Conservation (phyloP, 2,888 invertebrate species). For the Amphimallon solstitiale region DNA sequence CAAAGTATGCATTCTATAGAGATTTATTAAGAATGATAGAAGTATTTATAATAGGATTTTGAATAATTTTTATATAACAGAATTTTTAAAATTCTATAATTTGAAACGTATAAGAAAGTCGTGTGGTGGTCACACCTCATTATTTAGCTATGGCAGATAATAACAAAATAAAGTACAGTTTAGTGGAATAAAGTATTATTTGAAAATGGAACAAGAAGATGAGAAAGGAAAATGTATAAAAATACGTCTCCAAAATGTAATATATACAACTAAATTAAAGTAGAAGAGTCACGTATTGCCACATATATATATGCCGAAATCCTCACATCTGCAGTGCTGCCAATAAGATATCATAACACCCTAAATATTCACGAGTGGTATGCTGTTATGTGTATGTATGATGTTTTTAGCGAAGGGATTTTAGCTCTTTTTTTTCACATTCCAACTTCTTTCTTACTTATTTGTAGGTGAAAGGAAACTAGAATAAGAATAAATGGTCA, state of each 20-base stretch:
- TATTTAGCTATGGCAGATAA: no score
- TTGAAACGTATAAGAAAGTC: no score
- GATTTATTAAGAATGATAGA: no score
- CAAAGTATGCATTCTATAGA: no score
- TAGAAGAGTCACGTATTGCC: constrained; percentile 37
- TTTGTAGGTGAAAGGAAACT: constrained; percentile 43
- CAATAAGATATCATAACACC: constrained; percentile 58
- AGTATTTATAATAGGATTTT: no score
- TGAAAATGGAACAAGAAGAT: neutral
- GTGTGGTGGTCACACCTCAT: no score
- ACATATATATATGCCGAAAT: constrained; percentile 49
- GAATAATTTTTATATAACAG: no score
- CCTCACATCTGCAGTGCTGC: constrained; percentile 50
- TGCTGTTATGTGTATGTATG: constrained; percentile 57
- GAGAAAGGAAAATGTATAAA: neutral
- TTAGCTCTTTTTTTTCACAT: constrained; percentile 1
- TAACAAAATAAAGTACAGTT: constrained; percentile 1
- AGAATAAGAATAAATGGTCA: constrained; percentile 43
- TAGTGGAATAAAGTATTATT: constrained; percentile 10
- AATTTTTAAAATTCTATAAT: no score
- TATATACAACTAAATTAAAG: constrained; percentile 38
- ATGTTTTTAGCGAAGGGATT: constrained; percentile 28
- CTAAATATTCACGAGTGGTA: constrained; percentile 62
- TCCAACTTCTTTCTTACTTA: constrained; percentile 38
- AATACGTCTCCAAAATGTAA: constrained; percentile 23